Conservation (phyloP, 2,797 vertebrate species). For the Telmatherina bonti region DNA sequence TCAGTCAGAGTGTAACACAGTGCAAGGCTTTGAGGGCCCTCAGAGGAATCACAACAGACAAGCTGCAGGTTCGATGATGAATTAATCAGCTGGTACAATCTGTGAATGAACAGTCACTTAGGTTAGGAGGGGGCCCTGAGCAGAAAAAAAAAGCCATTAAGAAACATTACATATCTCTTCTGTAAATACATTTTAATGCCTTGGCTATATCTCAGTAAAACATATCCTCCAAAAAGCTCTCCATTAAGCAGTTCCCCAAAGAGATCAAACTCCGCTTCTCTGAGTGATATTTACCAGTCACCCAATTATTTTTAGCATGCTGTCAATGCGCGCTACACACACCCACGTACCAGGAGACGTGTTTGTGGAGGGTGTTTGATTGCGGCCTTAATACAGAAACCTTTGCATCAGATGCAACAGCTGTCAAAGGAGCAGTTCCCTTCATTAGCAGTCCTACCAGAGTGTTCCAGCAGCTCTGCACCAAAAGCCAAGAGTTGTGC, state of each 20-base stretch:
- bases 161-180: conserved; percentile 53
- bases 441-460: conserved; percentile 80
- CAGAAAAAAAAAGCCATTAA: conserved; percentile 62
- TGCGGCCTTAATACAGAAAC: conserved; percentile 76
- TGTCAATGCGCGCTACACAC: conserved; percentile 58
- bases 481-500: conserved; percentile 76
- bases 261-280: conserved; percentile 64
- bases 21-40: conserved; percentile 65
- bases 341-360: conserved; percentile 59
- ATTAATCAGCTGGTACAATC: conserved; percentile 69
- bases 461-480: conserved; percentile 70
- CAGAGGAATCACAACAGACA: conserved; percentile 67
- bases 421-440: conserved; percentile 80
- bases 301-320: conserved; percentile 78
- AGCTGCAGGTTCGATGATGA: conserved; percentile 47
- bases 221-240: conserved; percentile 53
- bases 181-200: conserved; percentile 47
- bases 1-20: conserved; percentile 55
- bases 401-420: conserved; percentile 79
- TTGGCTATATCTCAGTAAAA: conserved; percentile 51
- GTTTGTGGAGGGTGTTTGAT: conserved; percentile 73
- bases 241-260: conserved; percentile 50
- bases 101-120: conserved; percentile 62
- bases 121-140: conserved; percentile 37
- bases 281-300: conserved; percentile 78